Evolutionary conservation across 2,888 invertebrate genomes (phyloP).

Genomic region (Rutpela maculata): DNA sequence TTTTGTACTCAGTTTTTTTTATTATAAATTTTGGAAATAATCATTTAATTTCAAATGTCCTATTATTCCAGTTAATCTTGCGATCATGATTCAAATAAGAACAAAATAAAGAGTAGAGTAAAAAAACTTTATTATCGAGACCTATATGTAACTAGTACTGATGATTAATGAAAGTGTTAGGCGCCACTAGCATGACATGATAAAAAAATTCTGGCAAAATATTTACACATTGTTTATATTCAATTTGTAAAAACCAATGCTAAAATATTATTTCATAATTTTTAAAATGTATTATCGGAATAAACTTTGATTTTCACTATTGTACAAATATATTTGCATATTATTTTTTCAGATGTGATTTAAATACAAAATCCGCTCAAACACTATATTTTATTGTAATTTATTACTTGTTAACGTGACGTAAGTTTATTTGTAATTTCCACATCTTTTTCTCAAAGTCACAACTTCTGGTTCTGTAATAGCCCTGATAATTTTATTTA

Average conservation of each 20-base stretch:
- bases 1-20: too few species aligned
- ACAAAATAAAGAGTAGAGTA: too few species aligned
- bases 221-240: neutral
- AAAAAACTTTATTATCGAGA: too few species aligned
- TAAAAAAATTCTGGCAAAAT: neutral
- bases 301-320: constrained; percentile 7
- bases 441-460: constrained; percentile 36
- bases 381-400: constrained; percentile 31
- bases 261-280: neutral
- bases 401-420: constrained; percentile 35
- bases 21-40: too few species aligned
- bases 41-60: too few species aligned
- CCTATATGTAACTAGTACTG: too few species aligned
- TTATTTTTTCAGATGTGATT: neutral
- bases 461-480: constrained; percentile 37
- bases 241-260: neutral
- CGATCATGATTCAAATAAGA: too few species aligned
- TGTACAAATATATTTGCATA: constrained; percentile 3
- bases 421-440: constrained; percentile 30
- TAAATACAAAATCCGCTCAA: constrained; percentile 26
- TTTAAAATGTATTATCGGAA: neutral
- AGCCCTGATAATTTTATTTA: constrained; percentile 37
- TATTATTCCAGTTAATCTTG: too few species aligned
- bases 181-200: neutral
- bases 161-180: neutral